These are phyloP conservation scores for Branchellion lobata DNA, from an alignment of 2,888 invertebrate species.

Conservation along the genomic window DNA sequence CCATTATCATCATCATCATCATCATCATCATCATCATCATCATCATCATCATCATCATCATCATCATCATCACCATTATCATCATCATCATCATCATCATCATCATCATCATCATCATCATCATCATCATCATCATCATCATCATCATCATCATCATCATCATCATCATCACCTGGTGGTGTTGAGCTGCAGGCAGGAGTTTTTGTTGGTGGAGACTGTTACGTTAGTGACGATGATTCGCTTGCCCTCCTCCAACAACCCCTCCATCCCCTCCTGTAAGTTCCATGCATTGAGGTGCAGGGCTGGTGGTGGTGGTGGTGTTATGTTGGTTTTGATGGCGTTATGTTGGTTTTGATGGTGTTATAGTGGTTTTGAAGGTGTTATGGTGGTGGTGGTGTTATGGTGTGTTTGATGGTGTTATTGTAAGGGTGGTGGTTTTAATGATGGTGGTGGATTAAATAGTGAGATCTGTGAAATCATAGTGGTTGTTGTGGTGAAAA, in stretches of 20 bases:
- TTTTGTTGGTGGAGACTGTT: background rate
- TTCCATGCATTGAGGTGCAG: conserved; percentile 3
- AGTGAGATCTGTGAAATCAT: too few species aligned
- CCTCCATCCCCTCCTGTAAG: background rate
- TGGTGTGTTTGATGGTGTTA: background rate
- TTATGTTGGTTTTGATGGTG: too few species aligned
- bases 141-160: background rate
- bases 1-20: conserved; percentile 32
- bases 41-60: conserved; percentile 34
- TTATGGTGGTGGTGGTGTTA: background rate
- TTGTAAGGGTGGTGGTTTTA: too few species aligned
- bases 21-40: conserved; percentile 33
- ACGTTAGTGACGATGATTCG: conserved; percentile 5
- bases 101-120: too few species aligned
- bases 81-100: too few species aligned
- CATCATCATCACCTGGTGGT: background rate
- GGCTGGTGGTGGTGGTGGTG: background rate
- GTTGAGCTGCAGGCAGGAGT: conserved; percentile 8
- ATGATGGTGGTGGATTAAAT: too few species aligned
- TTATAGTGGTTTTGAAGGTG: background rate
- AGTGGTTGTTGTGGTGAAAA: too few species aligned
- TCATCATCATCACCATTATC: conserved; percentile 25
- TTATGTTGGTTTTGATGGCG: background rate
- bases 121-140: background rate
- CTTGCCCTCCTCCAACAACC: background rate